Evolutionary conservation across 2,888 invertebrate genomes (phyloP), one percentile per base, ranked within the genome.

Genomic region (Conchocele bisecta): DNA sequence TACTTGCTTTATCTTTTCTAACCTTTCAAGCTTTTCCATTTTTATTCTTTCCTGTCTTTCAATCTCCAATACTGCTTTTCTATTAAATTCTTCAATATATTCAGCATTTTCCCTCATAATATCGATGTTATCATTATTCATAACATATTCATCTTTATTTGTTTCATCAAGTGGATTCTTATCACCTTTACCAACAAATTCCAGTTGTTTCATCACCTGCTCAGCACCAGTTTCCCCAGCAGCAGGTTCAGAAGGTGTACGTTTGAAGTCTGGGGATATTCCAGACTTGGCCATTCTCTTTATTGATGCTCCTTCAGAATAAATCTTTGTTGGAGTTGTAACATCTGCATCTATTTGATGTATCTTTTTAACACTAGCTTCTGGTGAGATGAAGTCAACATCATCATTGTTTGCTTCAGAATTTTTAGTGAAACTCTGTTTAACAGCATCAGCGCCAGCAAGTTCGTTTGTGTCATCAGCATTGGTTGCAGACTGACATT

Each of bases 211-310:
- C 39, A 53, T 41, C 13, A 51, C 42, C n/a, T 37, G 7, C n/a
- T 24, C 37, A 24, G 4, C 1, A 13, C 1, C 24, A 26, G 22
- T 4, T 22, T 29, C 22, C n/a, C 24, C 20, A 17, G 29, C 9
- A 2, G 20, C 2, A 3, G 9, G n/a, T 4, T 61, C 44, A 22
- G 51, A 29, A 31, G 33, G 24, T 13, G 31, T 57, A 46, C 82
- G 72, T 53, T 85, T 85, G 4, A 83, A 59, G 2, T 48, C 70
- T 7, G 85, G 85, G 7, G 84, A 84, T 24, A 69, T 46, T 1
- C 85, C 84, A 24, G 77, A 28, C 46, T 82, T 78, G 29, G 83
- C 79, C 73, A 81, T 75, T 37, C 85, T 74, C 61, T 85, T 85
- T 2, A 75, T 39, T 11, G 72, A 57, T n/a, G 31, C 20, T 15